Evolutionary conservation across 92 coral and sea anemone genomes (phyloP), one percentile per base, ranked within the genome.

Genomic region (Epizoanthus fatuus): DNA sequence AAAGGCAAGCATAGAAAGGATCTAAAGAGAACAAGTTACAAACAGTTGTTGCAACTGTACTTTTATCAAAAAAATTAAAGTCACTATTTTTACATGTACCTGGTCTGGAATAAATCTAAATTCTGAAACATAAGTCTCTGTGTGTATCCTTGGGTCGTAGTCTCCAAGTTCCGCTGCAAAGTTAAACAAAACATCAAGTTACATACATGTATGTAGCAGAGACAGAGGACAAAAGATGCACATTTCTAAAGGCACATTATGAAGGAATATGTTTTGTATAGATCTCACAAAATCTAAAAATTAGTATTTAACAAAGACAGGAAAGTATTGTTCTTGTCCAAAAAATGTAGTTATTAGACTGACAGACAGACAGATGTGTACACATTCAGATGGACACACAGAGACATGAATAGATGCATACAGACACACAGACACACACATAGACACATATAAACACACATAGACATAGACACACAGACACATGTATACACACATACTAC

Each of bases 161-260:
- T 97, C 98, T 1, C 99, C 99, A n/a, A 94, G 84, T 83, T 97
- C 99, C 91, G 98, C 98, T 96, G 81, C 35, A 88, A 68, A 67
- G 32, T 42, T 10, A 67, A 58, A 4, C 62, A 64, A 39, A 52
- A 17, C 40, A 67, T 53, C 14, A 56, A 35, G n/a, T 39, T 54
- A 70, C 25, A 81, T 14, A 54, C 12, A 13, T 5, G 16, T 7
- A n/a, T 52, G 51, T 25, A 32, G 10, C 52, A 59, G 59, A 40
- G 4, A 52, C 63, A 75, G 20, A n/a, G 45, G 65, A 10, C 35
- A 20, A 56, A 44, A 44, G 49, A 44, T 7, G 9, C 53, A 69
- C 29, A n/a, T 1, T 45, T 7, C 19, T 37, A 16, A 72, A 7
- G 49, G 49, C 8, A 44, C 0, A 44, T 44, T 44, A 44, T 44